A percentile compares a stretch with the other conserved stretches of the same genome.
phyloP scores from a whole-genome alignment of 2,888 invertebrate species.

The Lysandra coridon region DNA sequence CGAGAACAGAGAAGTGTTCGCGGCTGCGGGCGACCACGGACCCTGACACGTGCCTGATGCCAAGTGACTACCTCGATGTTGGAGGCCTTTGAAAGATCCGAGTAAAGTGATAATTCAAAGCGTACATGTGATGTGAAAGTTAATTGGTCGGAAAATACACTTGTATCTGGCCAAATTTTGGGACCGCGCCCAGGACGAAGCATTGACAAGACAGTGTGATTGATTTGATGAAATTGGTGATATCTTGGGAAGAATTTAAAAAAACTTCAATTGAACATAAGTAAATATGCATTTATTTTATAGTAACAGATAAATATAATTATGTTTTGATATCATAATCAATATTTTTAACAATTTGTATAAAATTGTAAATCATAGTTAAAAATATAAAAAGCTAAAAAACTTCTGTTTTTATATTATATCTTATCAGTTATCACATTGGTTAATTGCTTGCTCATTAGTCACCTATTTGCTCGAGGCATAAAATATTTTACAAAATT shows the following conservation, averaged over 20 bases:
- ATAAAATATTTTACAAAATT: too few relatives aligned
- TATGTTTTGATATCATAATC: neutral
- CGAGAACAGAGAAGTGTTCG: conserved; percentile 93
- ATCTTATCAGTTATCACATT: too few relatives aligned
- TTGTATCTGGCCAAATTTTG: too few relatives aligned
- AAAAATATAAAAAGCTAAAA: neutral
- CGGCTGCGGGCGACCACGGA: conserved; percentile 83
- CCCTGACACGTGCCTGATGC: conserved; percentile 48
- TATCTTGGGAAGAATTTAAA: neutral
- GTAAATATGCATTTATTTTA: neutral
- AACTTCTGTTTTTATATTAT: neutral
- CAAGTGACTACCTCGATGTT: conserved; percentile 32
- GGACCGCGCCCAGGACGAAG: neutral
- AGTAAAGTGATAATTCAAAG: neutral
- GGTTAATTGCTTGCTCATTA: too few relatives aligned
- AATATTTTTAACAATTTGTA: neutral
- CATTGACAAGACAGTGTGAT: neutral
- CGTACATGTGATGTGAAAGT: neutral
- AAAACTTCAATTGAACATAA: neutral
- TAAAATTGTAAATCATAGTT: neutral
- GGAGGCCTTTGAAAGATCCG: neutral
- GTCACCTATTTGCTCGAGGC: too few relatives aligned
- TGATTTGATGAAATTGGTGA: neutral
- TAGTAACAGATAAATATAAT: neutral
- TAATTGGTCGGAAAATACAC: too few relatives aligned